Base-by-base conservation (phyloP, 2,888 invertebrate species). In the Rhogogaster chlorosoma region DNA sequence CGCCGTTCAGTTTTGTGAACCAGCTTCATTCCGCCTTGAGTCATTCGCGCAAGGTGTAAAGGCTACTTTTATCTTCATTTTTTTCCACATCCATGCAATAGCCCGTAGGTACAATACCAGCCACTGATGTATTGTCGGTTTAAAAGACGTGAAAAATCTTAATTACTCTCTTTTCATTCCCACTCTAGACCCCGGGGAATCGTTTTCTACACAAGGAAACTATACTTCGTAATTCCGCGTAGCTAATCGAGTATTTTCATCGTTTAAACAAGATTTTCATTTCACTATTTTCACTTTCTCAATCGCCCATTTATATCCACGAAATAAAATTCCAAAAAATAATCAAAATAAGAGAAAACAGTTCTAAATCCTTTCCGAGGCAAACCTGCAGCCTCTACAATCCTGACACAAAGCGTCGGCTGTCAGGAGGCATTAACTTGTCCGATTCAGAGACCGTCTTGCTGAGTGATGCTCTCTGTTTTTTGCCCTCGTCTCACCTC, bases 391-490 rank as follows among this genome's bases (percentile, higher is more conserved):
- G n/a, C 49, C n/a, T 53, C 75, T 77, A 77, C 77, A 77, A 71
- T 84, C 84, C 53, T 71, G n/a, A 87, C 83, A 89, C 86, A 89
- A 90, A 89, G 88, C 89, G 88, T 90, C 90, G 90, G 90, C 90
- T 90, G 90, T 89, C 90, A 88, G 82, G 87, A 84, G 71, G 86
- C 87, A 89, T 87, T 89, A 90, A 89, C 88, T 89, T 88, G 90
- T 90, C 90, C 90, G 90, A 90, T 90, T 87, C 89, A 87, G 90
- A 89, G 89, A 90, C 90, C 90, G 90, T 88, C 82, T 87, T 86
- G 85, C 82, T 88, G 88, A 88, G 86, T 87, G 67, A 53, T 67
- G 84, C 67, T 67, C 67, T 87, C 86, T 87, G 87, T 87, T 88
- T 75, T 83, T 77, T 77, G 77, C 77, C 73, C 22, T 73, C 73